Conservation (phyloP, 2,888 invertebrate genomes). For the Leptodirus hochenwartii region DNA sequence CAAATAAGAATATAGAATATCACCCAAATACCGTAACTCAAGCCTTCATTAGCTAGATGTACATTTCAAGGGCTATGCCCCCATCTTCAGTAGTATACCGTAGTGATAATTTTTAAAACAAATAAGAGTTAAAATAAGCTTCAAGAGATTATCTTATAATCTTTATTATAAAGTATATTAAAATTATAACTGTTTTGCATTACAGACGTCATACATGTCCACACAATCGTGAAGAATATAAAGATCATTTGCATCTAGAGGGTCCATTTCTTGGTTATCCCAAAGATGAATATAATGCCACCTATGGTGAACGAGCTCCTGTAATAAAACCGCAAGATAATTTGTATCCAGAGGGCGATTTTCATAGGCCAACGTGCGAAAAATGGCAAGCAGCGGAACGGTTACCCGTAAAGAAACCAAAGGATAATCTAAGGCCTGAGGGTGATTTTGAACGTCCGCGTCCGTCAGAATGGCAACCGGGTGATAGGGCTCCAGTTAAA, state of each 20-base stretch:
- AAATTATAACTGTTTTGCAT: slow-evolving; percentile 17
- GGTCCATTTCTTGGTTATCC: slow-evolving; percentile 39
- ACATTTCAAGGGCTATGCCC: too few relatives aligned
- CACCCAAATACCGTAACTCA: too few relatives aligned
- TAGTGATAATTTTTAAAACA: too few relatives aligned
- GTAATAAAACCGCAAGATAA: slow-evolving; percentile 30
- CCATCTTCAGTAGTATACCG: too few relatives aligned
- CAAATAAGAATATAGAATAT: too few relatives aligned
- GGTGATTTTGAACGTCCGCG: slow-evolving; percentile 22
- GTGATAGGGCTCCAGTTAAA: slow-evolving; percentile 34
- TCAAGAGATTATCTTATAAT: too few relatives aligned
- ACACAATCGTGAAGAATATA: slow-evolving; percentile 41
- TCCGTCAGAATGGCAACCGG: slow-evolving; percentile 20
- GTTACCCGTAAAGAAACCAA: slow-evolving; percentile 26
- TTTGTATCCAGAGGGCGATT: slow-evolving; percentile 28
- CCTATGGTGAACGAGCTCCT: slow-evolving; percentile 25
- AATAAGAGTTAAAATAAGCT: too few relatives aligned
- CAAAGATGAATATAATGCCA: slow-evolving; percentile 30
- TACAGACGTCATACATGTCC: slow-evolving; percentile 70
- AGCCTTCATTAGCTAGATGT: too few relatives aligned
- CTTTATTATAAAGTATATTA: too few relatives aligned
- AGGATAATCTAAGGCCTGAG: slow-evolving; percentile 24
- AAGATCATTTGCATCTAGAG: slow-evolving; percentile 54
- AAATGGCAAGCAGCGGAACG: slow-evolving; percentile 27
- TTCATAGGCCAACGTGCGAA: slow-evolving; percentile 25